phyloP scores from a whole-genome alignment of 2,113 vertebrate species.

The Lepus americanus region DNA sequence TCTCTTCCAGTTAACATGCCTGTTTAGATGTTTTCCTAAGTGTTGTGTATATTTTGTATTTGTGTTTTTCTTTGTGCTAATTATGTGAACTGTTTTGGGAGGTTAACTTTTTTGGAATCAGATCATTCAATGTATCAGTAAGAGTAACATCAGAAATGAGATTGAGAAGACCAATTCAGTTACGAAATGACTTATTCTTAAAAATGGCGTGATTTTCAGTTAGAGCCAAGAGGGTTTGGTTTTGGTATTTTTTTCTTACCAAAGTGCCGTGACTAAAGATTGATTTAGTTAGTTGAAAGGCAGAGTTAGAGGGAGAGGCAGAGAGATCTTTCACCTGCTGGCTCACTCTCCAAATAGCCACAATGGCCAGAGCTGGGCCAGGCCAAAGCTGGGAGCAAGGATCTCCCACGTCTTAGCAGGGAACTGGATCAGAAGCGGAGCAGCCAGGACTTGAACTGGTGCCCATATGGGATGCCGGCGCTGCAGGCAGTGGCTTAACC shows the following conservation, averaged over 20 bases:
- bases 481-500: too few species aligned
- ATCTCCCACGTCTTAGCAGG: too few species aligned
- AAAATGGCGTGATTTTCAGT: background rate
- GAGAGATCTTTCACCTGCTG: too few species aligned
- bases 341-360: too few species aligned
- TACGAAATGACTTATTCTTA: conserved; percentile 13
- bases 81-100: conserved; percentile 41
- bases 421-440: too few species aligned
- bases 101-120: conserved; percentile 18
- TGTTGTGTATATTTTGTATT: background rate
- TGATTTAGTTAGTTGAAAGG: too few species aligned
- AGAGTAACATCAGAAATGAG: conserved; percentile 1
- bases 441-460: too few species aligned
- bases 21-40: conserved; percentile 9
- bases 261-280: background rate
- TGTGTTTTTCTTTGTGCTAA: background rate
- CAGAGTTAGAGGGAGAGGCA: too few species aligned
- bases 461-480: too few species aligned
- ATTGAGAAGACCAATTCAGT: conserved; percentile 15
- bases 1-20: background rate
- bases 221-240: background rate
- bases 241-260: background rate
- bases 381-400: too few species aligned
- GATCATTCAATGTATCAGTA: conserved; percentile 20
- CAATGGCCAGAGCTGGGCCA: too few species aligned